Percentiles rank a stretch among this genome's conserved stretches.
These are phyloP conservation scores for Pygmarrhopalites habei DNA, from an alignment of 1,140 invertebrate genomes.

Conservation along the genomic window DNA sequence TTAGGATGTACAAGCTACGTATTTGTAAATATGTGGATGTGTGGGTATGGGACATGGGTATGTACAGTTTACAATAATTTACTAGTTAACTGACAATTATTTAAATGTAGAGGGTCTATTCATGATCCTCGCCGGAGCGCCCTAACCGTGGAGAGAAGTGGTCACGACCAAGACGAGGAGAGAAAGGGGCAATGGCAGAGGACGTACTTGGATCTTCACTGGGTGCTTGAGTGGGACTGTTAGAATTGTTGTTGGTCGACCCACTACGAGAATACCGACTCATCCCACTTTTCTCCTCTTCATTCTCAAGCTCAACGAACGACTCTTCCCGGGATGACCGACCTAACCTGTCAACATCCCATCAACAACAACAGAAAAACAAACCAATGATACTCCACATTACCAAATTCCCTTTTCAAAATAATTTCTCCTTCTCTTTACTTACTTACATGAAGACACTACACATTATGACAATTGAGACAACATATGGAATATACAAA, in stretches of 20 bases:
- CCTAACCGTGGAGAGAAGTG: slow-evolving; percentile 27
- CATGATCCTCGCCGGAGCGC: slow-evolving; percentile 20
- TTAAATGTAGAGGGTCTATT: background rate
- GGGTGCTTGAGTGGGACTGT: slow-evolving; percentile 6
- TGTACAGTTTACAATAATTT: too few species aligned
- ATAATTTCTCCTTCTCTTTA: too few species aligned
- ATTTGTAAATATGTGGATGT: too few species aligned
- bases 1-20: too few species aligned
- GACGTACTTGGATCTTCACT: background rate
- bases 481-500: too few species aligned
- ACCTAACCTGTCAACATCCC: slow-evolving; percentile 31
- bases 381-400: too few species aligned
- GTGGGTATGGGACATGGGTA: too few species aligned
- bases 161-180: slow-evolving; percentile 29
- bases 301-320: slow-evolving; percentile 17
- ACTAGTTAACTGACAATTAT: too few species aligned
- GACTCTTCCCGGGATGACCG: slow-evolving; percentile 28
- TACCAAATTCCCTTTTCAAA: too few species aligned
- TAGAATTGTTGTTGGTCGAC: background rate
- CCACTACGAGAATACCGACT: slow-evolving; percentile 11
- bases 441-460: too few species aligned
- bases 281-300: slow-evolving; percentile 22
- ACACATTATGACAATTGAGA: too few species aligned
- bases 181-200: background rate
- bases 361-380: too few species aligned